Evolutionary conservation across 2,888 invertebrate species (phyloP), one percentile per base, ranked within the genome.

Genomic region (Diarsia mendica): DNA sequence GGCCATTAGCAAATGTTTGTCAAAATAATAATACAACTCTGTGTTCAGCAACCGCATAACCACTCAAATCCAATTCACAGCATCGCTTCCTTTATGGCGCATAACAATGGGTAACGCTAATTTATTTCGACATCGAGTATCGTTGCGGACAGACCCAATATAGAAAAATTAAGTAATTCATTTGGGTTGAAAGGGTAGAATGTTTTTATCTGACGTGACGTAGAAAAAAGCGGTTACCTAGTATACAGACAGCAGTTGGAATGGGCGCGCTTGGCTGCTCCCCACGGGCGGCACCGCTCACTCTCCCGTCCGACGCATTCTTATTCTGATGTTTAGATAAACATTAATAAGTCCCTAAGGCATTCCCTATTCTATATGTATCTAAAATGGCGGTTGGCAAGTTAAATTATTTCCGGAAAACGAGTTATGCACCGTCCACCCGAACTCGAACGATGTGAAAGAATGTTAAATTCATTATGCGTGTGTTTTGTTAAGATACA

Each of bases 161-260:
- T 91, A 92, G 92, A 95, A 94, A 95, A 95, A 96, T 95, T 95
- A 95, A 95, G 95, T 94, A 94, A 96, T 96, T 95, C 95, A 95
- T 96, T 95, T 91, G 92, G 91, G 91, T 93, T 93, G 94, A 95
- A 96, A 94, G 96, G 95, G 95, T 96, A 91, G 90, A 91, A 91
- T 92, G 93, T 91, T 93, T 95, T 95, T 94, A 91, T 93, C 93
- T 95, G 95, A 95, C 95, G 90, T 93, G 95, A 95, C 95, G 90
- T 93, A 91, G 92, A 92, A 95, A 95, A 95, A 95, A 93, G 90
- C 89, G 91, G 91, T 92, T 92, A 93, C 90, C 58, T 93, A 91
- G 90, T 39, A 51, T 72, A 53, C n/a, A 94, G 93, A 91, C 93
- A 93, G 94, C 92, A 94, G 92, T 91, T 82, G 91, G 88, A 93